phyloP scores from a whole-genome alignment of 1,140 invertebrate species.

The Drosophila ananassae region DNA sequence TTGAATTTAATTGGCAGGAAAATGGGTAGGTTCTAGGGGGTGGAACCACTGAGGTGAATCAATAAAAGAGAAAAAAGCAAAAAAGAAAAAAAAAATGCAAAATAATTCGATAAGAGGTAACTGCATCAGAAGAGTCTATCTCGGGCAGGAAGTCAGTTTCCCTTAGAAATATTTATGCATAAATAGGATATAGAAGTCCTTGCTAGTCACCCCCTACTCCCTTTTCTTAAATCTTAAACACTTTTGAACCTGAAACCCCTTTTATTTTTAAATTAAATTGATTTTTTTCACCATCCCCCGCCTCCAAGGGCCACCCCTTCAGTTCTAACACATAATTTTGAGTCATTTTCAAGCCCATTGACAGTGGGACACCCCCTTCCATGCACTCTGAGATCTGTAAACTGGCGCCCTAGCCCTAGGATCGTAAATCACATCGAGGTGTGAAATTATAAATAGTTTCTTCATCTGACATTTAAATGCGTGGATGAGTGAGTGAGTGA shows the following conservation, averaged over 20 bases:
- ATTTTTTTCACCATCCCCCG: too few species aligned
- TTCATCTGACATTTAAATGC: slow-evolving; percentile 42
- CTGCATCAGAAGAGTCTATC: too few species aligned
- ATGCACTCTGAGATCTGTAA: too few species aligned
- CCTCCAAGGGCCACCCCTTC: neutral
- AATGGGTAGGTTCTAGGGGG: neutral
- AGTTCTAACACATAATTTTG: neutral
- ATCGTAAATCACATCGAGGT: slow-evolving; percentile 43
- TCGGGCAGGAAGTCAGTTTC: too few species aligned
- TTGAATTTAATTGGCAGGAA: slow-evolving; percentile 40
- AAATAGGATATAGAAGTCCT: too few species aligned
- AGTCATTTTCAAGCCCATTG: slow-evolving; percentile 5
- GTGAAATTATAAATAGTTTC: slow-evolving; percentile 57
- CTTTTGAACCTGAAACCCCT: too few species aligned
- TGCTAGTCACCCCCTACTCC: too few species aligned
- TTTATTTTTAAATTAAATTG: too few species aligned
- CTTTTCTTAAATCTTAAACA: too few species aligned
- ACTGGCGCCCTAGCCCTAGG: too few species aligned
- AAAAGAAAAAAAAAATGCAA: neutral
- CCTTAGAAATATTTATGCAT: too few species aligned
- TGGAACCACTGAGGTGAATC: neutral
- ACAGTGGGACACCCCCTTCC: neutral
- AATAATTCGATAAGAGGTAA: neutral
- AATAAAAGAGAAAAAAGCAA: neutral
- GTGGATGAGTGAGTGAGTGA: too few species aligned